These are phyloP conservation scores for Sorex maritimensis DNA, from an alignment of 2,797 vertebrate species.

Conservation along the genomic window DNA sequence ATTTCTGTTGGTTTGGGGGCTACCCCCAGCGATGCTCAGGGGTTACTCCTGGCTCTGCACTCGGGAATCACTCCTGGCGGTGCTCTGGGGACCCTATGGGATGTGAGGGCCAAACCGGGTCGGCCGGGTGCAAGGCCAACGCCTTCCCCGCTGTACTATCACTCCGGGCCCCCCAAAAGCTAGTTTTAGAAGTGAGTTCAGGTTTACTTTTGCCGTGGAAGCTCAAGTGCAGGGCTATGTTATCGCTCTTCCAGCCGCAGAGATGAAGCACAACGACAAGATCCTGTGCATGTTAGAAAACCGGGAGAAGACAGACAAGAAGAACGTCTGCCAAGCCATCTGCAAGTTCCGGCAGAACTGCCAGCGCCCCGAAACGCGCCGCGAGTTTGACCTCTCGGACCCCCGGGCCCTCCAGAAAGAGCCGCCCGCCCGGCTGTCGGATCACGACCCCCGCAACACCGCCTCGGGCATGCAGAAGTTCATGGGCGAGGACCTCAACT, in stretches of 20 bases:
- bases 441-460: slow-evolving; percentile 87
- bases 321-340: slow-evolving; percentile 87
- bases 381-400: slow-evolving; percentile 93
- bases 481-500: slow-evolving; percentile 93
- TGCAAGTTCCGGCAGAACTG: slow-evolving; percentile 89
- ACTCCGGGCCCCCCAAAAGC: too few relatives aligned
- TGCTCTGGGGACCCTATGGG: too few relatives aligned
- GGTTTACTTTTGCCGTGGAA: too few relatives aligned
- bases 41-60: too few relatives aligned
- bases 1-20: too few relatives aligned
- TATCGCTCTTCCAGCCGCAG: slow-evolving; percentile 84
- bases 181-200: too few relatives aligned
- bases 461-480: slow-evolving; percentile 93
- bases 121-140: too few relatives aligned
- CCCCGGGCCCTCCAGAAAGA: slow-evolving; percentile 90
- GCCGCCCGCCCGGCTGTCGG: slow-evolving; percentile 86
- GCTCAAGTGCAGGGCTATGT: too few relatives aligned
- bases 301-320: slow-evolving; percentile 88
- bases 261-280: slow-evolving; percentile 90
- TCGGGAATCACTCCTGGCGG: too few relatives aligned
- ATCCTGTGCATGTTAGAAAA: slow-evolving; percentile 89
- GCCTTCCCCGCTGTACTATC: too few relatives aligned
- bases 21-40: too few relatives aligned
- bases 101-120: too few relatives aligned
- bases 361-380: slow-evolving; percentile 91